Conservation (phyloP, 2,888 invertebrate genomes). For the Apoda limacodes region DNA sequence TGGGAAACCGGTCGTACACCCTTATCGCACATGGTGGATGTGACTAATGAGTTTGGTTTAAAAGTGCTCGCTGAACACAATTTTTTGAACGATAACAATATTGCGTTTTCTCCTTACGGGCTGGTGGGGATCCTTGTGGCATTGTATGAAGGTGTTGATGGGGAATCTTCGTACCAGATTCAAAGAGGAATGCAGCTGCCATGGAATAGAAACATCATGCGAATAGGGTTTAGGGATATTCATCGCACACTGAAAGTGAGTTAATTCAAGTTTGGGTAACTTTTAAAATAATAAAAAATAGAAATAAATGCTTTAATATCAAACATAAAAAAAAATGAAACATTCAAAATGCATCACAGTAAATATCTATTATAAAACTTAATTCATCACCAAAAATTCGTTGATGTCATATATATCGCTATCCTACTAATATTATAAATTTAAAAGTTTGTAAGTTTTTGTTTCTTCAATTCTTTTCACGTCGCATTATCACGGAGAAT, state of each 20-base stretch:
- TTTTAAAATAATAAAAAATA: no score
- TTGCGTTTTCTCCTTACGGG: conserved; percentile 88
- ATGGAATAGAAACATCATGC: conserved; percentile 76
- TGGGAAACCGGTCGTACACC: conserved; percentile 67
- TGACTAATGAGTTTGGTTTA: conserved; percentile 79
- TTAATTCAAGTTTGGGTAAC: no score
- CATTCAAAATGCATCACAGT: no score
- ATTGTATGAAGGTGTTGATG: conserved; percentile 81
- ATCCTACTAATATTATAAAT: no score
- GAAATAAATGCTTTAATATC: no score
- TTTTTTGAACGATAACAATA: conserved; percentile 80
- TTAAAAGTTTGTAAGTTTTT: no score
- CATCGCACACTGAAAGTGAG: conserved; percentile 84
- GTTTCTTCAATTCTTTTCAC: no score
- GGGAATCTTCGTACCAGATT: conserved; percentile 79
- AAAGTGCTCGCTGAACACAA: conserved; percentile 78
- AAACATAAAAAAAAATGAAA: no score
- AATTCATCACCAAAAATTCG: no score
- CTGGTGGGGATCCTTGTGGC: conserved; percentile 83
- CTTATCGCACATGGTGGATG: conserved; percentile 81
- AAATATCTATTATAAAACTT: no score
- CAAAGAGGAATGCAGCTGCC: conserved; percentile 77
- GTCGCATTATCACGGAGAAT: no score
- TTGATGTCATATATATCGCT: no score
- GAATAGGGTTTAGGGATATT: conserved; percentile 85